Evolutionary conservation across 2,888 invertebrate species (phyloP).

Genomic region (Papilio elwesi): DNA sequence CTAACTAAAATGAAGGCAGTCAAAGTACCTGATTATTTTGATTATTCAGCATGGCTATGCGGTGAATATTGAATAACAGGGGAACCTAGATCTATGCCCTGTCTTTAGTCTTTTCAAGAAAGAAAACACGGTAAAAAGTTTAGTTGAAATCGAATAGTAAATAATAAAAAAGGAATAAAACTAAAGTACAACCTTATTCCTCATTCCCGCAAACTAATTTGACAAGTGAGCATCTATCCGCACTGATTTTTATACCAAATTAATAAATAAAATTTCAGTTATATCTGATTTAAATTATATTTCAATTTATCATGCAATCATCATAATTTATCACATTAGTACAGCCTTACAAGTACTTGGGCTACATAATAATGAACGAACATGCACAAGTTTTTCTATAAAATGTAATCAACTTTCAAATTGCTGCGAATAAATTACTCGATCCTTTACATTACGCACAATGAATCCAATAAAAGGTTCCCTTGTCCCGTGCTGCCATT

Average conservation of each 20-base stretch:
- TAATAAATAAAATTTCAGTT: not conserved
- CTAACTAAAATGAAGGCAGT: too few species aligned
- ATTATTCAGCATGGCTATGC: too few species aligned
- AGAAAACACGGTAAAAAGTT: not conserved
- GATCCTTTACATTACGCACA: conserved; percentile 17
- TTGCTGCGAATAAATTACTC: conserved; percentile 14
- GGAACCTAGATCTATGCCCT: not conserved
- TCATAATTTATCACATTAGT: too few species aligned
- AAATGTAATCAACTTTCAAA: conserved; percentile 9
- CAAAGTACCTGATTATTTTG: too few species aligned
- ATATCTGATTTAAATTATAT: too few species aligned
- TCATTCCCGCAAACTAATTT: not conserved
- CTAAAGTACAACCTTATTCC: not conserved
- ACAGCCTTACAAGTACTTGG: too few species aligned
- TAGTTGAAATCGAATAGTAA: too few species aligned
- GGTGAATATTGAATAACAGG: not conserved
- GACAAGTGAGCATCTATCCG: not conserved
- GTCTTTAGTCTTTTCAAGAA: not conserved
- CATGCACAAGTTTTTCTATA: too few species aligned
- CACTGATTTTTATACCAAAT: not conserved
- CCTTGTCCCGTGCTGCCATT: not conserved
- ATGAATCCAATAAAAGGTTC: conserved; percentile 22
- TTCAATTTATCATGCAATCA: too few species aligned
- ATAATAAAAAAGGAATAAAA: not conserved
- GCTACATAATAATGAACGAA: too few species aligned